Base-by-base conservation (phyloP, 2,888 invertebrate genomes). In the Blastobasis adustella region DNA sequence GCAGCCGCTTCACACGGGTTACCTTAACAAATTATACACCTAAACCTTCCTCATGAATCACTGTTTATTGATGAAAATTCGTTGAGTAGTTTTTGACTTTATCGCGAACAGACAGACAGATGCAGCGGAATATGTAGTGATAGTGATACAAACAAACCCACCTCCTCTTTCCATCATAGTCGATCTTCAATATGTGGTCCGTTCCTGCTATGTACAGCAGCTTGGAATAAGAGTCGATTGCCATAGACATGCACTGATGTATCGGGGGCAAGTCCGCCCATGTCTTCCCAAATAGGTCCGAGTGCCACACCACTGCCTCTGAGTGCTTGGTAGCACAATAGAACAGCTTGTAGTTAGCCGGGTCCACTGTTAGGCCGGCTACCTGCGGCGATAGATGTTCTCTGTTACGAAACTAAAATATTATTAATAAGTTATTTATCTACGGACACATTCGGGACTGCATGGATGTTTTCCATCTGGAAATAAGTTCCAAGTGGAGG, bases 131-230 rank as follows among this genome's bases (percentile, higher is more conserved):
- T 2, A 23, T n/a, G n/a, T 23, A 23, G 23, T 23, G 23, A 23
- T 23, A 23, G 23, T 23, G 23, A 23, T 23, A 23, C 23, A 23
- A 23, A 23, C 23, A 23, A 23, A 76, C 82, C 77, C 43, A 83
- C 84, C 67, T 60, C 1, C 57, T 58, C 5, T 67, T 65, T 0
- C 82, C 83, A 0, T 90, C 74, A n/a, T 82, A 81, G 49, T 76
- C 66, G 65, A 82, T 72, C 66, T 60, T 72, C 74, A 89, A 63
- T 41, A 92, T 77, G 6, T 79, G 71, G 49, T 73, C 76, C 23
- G 67, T 90, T 73, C 97, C 96, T 0, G 92, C 91, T 83, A 94
- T 96, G 70, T 95, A 98, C 5, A 98, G 74, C 36, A 74, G 59
- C 90, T 84, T 65, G 89, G 62, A 58, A 55, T 90, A 89, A 0